Evolutionary conservation across 1,140 invertebrate species (phyloP).

Genomic region (Pectinophora gossypiella): DNA sequence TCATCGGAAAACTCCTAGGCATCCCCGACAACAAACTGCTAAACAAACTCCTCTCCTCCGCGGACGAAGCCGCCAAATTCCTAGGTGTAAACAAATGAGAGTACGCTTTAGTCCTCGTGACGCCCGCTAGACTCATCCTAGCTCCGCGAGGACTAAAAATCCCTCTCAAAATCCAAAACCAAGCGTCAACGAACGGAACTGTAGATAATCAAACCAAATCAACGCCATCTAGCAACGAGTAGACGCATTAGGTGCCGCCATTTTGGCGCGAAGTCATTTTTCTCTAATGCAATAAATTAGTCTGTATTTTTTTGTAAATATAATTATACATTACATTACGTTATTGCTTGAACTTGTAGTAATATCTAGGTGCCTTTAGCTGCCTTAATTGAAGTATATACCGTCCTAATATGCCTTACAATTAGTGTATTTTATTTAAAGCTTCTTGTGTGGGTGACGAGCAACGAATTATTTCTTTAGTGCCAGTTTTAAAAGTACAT

Average conservation of each 20-base stretch:
- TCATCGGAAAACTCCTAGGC: constrained; percentile 92
- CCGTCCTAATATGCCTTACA: constrained; percentile 66
- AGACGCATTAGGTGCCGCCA: constrained; percentile 19
- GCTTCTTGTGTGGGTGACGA: constrained; percentile 44
- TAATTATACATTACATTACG: neutral
- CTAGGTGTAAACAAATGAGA: constrained; percentile 86
- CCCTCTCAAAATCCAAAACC: constrained; percentile 26
- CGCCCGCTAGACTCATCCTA: constrained; percentile 58
- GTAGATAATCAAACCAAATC: constrained; percentile 15
- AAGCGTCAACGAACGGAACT: constrained; percentile 18
- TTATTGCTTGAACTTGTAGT: constrained; percentile 11
- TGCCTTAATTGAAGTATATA: constrained; percentile 53
- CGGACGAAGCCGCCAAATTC: constrained; percentile 91
- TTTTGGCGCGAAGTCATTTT: neutral
- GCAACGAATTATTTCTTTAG: constrained; percentile 60
- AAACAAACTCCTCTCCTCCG: constrained; percentile 89
- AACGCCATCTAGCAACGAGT: constrained; percentile 59
- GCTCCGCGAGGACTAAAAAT: constrained; percentile 66
- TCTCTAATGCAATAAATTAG: constrained; percentile 10
- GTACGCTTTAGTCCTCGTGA: constrained; percentile 71
- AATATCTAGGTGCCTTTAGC: constrained; percentile 52
- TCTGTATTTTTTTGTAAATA: constrained; percentile 1
- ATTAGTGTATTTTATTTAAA: constrained; percentile 26
- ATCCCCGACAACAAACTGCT: constrained; percentile 91
- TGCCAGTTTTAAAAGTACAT: constrained; percentile 56